Evolutionary conservation across 2,888 invertebrate species (phyloP).

Genomic region (Phaedon cochleariae): DNA sequence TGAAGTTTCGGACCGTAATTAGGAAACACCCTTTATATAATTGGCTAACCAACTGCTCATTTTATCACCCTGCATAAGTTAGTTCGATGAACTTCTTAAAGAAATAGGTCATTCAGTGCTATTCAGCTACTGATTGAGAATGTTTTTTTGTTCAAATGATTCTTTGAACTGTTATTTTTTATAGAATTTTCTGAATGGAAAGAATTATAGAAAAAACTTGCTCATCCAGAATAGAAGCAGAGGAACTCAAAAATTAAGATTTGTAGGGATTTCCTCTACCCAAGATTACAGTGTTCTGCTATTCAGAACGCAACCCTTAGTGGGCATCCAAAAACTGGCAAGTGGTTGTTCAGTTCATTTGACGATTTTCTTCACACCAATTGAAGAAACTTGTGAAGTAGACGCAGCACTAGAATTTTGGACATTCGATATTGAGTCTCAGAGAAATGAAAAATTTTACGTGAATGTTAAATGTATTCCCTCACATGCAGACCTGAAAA

Average conservation of each 20-base stretch:
- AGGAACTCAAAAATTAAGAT: conserved; percentile 36
- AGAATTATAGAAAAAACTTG: conserved; percentile 36
- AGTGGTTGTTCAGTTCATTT: conserved; percentile 34
- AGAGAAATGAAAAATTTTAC: conserved; percentile 33
- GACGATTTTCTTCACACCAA: conserved; percentile 36
- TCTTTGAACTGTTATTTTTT: conserved; percentile 37
- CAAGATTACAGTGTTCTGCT: conserved; percentile 38
- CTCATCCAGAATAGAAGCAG: conserved; percentile 33
- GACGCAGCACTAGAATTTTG: conserved; percentile 37
- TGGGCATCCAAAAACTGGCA: conserved; percentile 39
- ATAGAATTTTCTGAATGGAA: conserved; percentile 36
- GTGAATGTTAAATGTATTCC: conserved; percentile 37
- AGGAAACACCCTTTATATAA: too few species aligned
- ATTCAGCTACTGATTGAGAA: too few species aligned
- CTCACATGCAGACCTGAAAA: conserved; percentile 30
- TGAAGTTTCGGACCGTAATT: too few species aligned
- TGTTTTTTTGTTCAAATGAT: too few species aligned
- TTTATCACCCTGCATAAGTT: too few species aligned
- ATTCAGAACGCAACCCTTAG: conserved; percentile 35
- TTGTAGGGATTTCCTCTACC: conserved; percentile 28
- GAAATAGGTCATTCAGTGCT: too few species aligned
- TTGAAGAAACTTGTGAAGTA: conserved; percentile 20
- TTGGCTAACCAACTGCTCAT: too few species aligned
- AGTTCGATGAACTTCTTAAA: too few species aligned
- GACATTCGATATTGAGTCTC: conserved; percentile 31